phyloP scores from a whole-genome alignment of 2,113 vertebrate species.

The Spea multiplicata region DNA sequence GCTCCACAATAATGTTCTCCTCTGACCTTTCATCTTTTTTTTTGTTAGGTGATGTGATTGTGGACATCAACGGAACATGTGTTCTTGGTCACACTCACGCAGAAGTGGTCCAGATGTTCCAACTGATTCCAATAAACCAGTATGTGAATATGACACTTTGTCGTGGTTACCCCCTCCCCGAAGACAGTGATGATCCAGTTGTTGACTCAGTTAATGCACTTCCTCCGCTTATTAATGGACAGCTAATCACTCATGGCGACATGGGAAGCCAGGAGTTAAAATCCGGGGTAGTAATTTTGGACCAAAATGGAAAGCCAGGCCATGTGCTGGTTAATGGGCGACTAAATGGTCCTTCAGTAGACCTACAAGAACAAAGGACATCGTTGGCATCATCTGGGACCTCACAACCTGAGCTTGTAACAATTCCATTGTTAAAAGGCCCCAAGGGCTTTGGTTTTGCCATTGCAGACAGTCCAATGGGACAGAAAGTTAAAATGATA shows the following conservation, averaged over 20 bases:
- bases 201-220: conserved; percentile 71
- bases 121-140: conserved; percentile 87
- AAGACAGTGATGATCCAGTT: conserved; percentile 77
- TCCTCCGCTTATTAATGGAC: conserved; percentile 76
- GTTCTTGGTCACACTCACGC: conserved; percentile 96
- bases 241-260: conserved; percentile 68
- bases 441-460: conserved; percentile 95
- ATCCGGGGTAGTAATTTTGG: conserved; percentile 61
- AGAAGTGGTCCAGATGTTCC: conserved; percentile 98
- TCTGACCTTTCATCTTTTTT: neutral
- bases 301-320: conserved; percentile 70
- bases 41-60: conserved; percentile 89
- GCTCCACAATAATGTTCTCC: too few relatives aligned
- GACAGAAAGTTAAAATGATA: conserved; percentile 98
- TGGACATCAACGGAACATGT: conserved; percentile 88
- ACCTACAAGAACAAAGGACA: conserved; percentile 64
- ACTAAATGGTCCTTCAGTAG: conserved; percentile 66
- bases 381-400: conserved; percentile 74
- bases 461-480: conserved; percentile 90
- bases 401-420: conserved; percentile 88
- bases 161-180: conserved; percentile 93
- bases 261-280: conserved; percentile 71
- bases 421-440: conserved; percentile 87
- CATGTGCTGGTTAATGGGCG: conserved; percentile 72
- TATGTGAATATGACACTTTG: conserved; percentile 93